Base-by-base conservation (phyloP, 2,888 invertebrate genomes). In the Cetonia aurata region DNA sequence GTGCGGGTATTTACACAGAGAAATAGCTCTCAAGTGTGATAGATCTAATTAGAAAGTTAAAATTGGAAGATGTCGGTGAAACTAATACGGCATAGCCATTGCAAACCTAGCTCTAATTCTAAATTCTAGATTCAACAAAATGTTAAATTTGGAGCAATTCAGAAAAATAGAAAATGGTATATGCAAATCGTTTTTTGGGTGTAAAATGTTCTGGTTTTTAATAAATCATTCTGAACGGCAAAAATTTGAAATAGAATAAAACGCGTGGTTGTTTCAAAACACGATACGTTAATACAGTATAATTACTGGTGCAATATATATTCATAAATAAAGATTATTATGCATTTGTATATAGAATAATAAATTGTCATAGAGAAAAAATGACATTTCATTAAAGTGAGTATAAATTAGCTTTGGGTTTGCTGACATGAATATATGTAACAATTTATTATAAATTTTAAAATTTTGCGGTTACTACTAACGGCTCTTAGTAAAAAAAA, bases 291-390 rank as follows among this genome's bases (percentile, higher is more conserved):
- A 33, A 8, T n/a, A 68, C 25, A 50, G 33, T 12, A 59, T 48
- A 68, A 68, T 68, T 68, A 59, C 68, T 59, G 48, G 25, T 13
- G 69, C 59, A 19, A 69, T 69, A 69, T 50, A 69, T 57, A 50
- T 59, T 69, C 59, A 46, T 60, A 69, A 67, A 67, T 53, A 53
- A 67, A 67, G 50, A 67, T 25, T 67, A 55, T 53, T 67, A 50
- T 15, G 37, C 41, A 44, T 53, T 60, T 60, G 46, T 17, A 31
- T n/a, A n/a, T 13, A 25, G 46, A 46, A n/a, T 60, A 60, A 60
- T 60, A 60, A 60, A 60, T 60, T 60, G 44, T 41, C 6, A 19
- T 33, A n/a, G 31, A 3, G 19, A 46, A 60, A 59, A 60, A 60
- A 57, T 6, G 13, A 25, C 44, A n/a, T 53, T 67, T 42, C 42